A percentile compares a stretch with the other conserved stretches of the same genome.
Evolutionary conservation across 2,113 vertebrate species (phyloP).

Genomic region (Hucho hucho): DNA sequence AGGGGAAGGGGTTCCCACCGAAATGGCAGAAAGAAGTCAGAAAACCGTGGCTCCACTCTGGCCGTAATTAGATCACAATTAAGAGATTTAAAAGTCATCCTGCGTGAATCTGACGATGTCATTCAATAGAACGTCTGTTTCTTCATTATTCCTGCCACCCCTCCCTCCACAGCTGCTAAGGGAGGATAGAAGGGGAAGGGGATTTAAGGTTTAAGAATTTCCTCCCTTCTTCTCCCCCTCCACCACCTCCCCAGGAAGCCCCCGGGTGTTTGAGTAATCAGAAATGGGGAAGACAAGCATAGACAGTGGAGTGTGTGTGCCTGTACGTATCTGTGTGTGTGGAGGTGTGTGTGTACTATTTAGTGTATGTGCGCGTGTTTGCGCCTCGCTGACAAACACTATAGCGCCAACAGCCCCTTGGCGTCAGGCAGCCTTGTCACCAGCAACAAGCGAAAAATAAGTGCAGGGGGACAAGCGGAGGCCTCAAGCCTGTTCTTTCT

Average conservation of each 20-base stretch:
- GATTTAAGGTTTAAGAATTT: background rate
- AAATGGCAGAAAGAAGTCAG: background rate
- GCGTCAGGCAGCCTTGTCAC: slow-evolving; percentile 1
- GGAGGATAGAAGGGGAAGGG: background rate
- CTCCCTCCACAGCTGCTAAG: background rate
- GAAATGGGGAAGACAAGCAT: background rate
- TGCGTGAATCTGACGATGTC: slow-evolving; percentile 12
- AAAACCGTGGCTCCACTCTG: background rate
- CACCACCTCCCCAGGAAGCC: background rate
- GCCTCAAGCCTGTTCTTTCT: background rate
- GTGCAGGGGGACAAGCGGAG: background rate
- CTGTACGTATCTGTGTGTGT: slow-evolving; percentile 23
- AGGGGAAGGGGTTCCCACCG: background rate
- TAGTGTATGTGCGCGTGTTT: slow-evolving; percentile 22
- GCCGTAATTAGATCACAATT: slow-evolving; percentile 15
- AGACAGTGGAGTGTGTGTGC: slow-evolving; percentile 10
- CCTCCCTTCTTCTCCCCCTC: too few species aligned
- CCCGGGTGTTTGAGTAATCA: background rate
- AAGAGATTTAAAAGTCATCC: slow-evolving; percentile 31
- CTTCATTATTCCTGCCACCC: background rate
- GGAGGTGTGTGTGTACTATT: slow-evolving; percentile 3
- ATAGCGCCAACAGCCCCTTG: slow-evolving; percentile 18
- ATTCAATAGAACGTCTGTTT: slow-evolving; percentile 5
- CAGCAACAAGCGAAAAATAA: slow-evolving; percentile 7
- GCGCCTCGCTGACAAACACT: slow-evolving; percentile 13